A percentile compares a stretch with the other conserved stretches of the same genome.
These are phyloP conservation scores for Pyrocephalus nanus DNA, from an alignment of 2,797 vertebrate genomes.

Conservation along the genomic window DNA sequence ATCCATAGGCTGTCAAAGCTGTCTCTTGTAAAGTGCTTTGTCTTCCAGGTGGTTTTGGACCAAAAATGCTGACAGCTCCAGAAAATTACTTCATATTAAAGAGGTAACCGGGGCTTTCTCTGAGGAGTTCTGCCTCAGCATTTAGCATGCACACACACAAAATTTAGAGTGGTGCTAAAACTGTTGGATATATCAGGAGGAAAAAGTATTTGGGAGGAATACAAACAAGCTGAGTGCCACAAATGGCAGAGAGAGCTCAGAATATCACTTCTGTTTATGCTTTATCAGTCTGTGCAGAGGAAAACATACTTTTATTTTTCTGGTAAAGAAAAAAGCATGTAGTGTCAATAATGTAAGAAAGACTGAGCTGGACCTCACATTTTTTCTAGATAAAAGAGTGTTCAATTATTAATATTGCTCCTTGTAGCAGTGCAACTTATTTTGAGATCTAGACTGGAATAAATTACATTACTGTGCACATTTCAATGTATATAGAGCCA, in stretches of 20 bases:
- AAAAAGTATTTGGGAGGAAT: slow-evolving; percentile 13
- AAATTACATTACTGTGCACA: background rate
- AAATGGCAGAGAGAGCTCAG: background rate
- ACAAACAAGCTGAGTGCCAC: background rate
- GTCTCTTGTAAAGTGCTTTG: slow-evolving; percentile 5
- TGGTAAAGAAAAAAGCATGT: background rate
- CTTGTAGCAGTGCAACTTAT: background rate
- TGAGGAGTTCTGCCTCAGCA: slow-evolving; percentile 34
- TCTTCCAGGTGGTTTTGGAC: slow-evolving; percentile 37
- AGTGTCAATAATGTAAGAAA: background rate
- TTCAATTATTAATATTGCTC: background rate
- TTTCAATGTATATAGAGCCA: background rate
- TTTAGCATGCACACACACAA: background rate
- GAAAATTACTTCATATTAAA: slow-evolving; percentile 34
- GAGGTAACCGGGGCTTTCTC: background rate
- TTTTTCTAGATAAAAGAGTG: background rate
- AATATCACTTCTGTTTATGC: background rate
- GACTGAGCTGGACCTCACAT: background rate
- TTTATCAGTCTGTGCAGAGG: background rate
- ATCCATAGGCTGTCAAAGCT: background rate
- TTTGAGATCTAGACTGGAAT: background rate
- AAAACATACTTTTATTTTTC: background rate
- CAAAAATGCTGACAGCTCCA: slow-evolving; percentile 39
- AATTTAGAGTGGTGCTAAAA: background rate
- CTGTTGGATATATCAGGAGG: background rate